Conservation (phyloP, 2,797 vertebrate species). For the Acanthopagrus latus region DNA sequence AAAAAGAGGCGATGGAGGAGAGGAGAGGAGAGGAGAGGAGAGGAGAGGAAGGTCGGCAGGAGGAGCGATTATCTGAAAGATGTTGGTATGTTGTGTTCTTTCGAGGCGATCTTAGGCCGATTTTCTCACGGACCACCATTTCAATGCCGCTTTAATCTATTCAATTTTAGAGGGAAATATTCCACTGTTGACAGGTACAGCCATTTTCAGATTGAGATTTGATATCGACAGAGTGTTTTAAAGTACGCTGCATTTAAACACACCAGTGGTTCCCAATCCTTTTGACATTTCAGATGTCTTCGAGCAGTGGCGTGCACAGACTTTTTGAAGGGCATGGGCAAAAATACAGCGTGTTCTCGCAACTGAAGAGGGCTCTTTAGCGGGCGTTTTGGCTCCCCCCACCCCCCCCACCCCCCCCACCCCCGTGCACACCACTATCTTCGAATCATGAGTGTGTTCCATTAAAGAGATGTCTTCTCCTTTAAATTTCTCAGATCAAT, state of each 20-base stretch:
- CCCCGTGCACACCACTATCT: too few relatives aligned
- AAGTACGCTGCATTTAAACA: not conserved
- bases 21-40: not conserved
- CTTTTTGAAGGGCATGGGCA: too few relatives aligned
- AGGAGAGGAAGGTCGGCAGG: not conserved
- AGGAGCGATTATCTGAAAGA: conserved; percentile 7
- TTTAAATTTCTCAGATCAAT: not conserved
- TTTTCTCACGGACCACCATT: not conserved
- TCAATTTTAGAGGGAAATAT: not conserved
- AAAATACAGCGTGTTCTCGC: too few relatives aligned
- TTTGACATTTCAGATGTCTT: not conserved
- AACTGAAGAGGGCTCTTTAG: too few relatives aligned
- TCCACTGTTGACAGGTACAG: not conserved
- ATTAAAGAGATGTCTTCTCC: not conserved
- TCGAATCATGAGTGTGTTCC: not conserved
- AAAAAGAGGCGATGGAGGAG: not conserved
- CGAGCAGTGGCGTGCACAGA: too few relatives aligned
- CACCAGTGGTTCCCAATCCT: not conserved
- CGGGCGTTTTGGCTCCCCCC: too few relatives aligned
- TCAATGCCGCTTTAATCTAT: not conserved
- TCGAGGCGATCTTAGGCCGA: not conserved
- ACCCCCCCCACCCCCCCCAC: too few relatives aligned
- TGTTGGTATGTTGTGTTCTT: not conserved
- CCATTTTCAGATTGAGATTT: not conserved
- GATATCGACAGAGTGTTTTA: not conserved